phyloP scores from a whole-genome alignment of 2,797 vertebrate species.

The Danio jaintianensis region DNA sequence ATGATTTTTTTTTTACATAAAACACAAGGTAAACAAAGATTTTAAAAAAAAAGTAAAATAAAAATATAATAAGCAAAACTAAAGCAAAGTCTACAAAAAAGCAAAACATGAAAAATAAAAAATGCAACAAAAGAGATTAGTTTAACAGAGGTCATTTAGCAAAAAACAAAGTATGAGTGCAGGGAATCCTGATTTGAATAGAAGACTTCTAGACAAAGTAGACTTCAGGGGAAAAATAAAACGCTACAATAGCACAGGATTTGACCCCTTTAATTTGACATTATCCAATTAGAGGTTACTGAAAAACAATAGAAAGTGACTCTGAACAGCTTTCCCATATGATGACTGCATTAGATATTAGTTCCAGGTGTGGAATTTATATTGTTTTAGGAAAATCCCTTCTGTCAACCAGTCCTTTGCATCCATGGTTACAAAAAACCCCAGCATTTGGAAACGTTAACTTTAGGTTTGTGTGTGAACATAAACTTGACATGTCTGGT shows the following conservation, averaged over 20 bases:
- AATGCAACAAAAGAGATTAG: not conserved
- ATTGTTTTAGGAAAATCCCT: constrained; percentile 63
- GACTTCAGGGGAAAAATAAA: constrained; percentile 4
- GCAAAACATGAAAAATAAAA: not conserved
- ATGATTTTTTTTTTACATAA: not conserved
- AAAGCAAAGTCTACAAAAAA: not conserved
- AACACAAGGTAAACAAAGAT: not conserved
- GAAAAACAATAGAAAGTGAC: constrained; percentile 24
- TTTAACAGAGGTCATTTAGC: not conserved
- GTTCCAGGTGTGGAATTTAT: constrained; percentile 36
- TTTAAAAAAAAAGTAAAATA: not conserved
- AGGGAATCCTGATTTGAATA: not conserved
- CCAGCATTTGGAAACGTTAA: constrained; percentile 26
- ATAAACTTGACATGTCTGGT: constrained; percentile 43
- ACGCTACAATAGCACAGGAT: constrained; percentile 1
- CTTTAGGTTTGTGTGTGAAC: constrained; percentile 22
- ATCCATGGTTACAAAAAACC: constrained; percentile 44
- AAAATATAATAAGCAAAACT: not conserved
- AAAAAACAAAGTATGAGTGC: constrained; percentile 35
- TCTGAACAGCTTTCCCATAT: not conserved
- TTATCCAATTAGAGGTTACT: not conserved
- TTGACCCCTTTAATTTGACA: constrained; percentile 6
- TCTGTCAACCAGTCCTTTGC: constrained; percentile 52
- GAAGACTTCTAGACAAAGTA: too few species aligned
- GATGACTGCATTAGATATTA: constrained; percentile 30